phyloP scores from a whole-genome alignment of 1,140 invertebrate genomes.

The Batillaria attramentaria region DNA sequence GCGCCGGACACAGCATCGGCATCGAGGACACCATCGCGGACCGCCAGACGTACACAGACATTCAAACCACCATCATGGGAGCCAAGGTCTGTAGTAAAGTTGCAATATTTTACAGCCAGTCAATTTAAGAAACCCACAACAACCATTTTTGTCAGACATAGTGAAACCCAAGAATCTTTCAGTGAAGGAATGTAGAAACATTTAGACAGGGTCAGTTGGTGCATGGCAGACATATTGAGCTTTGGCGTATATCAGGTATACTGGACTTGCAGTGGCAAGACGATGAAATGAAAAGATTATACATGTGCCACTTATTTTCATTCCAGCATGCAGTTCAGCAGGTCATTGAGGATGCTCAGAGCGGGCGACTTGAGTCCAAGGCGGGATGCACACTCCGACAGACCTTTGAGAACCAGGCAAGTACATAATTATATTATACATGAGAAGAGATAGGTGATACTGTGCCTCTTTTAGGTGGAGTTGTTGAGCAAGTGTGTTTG shows the following conservation, averaged over 20 bases:
- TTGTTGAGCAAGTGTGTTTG: no score
- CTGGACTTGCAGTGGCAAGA: no score
- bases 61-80: slow-evolving; percentile 98
- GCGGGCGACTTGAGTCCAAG: slow-evolving; percentile 98
- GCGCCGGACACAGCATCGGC: slow-evolving; percentile 98
- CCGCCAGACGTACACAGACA: slow-evolving; percentile 97
- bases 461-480: no score
- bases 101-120: no score
- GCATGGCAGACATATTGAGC: no score
- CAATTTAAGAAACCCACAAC: no score
- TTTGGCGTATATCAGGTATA: not conserved
- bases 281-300: slow-evolving; percentile 10
- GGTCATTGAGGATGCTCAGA: slow-evolving; percentile 99
- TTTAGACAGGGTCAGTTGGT: no score
- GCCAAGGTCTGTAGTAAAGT: slow-evolving; percentile 81
- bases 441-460: no score
- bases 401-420: slow-evolving; percentile 82
- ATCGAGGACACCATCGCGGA: slow-evolving; percentile 99
- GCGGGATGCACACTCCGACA: slow-evolving; percentile 98
- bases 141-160: no score
- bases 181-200: no score
- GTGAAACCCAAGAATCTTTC: no score
- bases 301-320: not conserved
- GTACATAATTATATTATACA: not conserved
- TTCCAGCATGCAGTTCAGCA: slow-evolving; percentile 86